Evolutionary conservation across 2,113 vertebrate genomes (phyloP).

Genomic region (Andinoacara biseriatus): DNA sequence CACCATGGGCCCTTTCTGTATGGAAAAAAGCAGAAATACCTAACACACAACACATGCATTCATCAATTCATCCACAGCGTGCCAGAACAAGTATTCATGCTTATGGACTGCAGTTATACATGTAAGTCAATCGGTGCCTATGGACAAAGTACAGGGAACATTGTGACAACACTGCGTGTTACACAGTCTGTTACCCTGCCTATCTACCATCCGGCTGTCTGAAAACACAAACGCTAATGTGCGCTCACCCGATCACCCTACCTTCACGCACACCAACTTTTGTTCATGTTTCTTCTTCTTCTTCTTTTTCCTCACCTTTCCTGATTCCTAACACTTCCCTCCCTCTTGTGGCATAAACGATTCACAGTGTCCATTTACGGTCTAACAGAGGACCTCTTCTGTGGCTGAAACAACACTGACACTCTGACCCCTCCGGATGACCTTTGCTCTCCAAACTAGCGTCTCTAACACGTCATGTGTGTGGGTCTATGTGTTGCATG

Average conservation of each 20-base stretch:
- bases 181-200: slow-evolving; percentile 30
- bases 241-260: slow-evolving; percentile 5
- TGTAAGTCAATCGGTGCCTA: neutral
- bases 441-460: slow-evolving; percentile 56
- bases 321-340: slow-evolving; percentile 14
- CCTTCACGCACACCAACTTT: slow-evolving; percentile 3
- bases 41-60: slow-evolving; percentile 59
- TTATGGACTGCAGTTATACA: neutral
- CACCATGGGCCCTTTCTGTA: slow-evolving; percentile 62
- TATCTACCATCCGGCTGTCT: slow-evolving; percentile 49
- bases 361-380: slow-evolving; percentile 58
- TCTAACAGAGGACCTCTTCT: slow-evolving; percentile 66
- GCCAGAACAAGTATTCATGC: slow-evolving; percentile 3
- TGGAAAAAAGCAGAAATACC: slow-evolving; percentile 49
- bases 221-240: slow-evolving; percentile 62
- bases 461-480: slow-evolving; percentile 48
- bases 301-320: slow-evolving; percentile 38
- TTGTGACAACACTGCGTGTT: neutral
- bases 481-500: slow-evolving; percentile 9
- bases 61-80: slow-evolving; percentile 22
- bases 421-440: slow-evolving; percentile 58
- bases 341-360: slow-evolving; percentile 16
- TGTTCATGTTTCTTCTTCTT: slow-evolving; percentile 24
- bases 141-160: neutral
- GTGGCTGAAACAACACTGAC: slow-evolving; percentile 66